phyloP scores from a whole-genome alignment of 2,113 vertebrate genomes.

The Choloepus hoffmanni region DNA sequence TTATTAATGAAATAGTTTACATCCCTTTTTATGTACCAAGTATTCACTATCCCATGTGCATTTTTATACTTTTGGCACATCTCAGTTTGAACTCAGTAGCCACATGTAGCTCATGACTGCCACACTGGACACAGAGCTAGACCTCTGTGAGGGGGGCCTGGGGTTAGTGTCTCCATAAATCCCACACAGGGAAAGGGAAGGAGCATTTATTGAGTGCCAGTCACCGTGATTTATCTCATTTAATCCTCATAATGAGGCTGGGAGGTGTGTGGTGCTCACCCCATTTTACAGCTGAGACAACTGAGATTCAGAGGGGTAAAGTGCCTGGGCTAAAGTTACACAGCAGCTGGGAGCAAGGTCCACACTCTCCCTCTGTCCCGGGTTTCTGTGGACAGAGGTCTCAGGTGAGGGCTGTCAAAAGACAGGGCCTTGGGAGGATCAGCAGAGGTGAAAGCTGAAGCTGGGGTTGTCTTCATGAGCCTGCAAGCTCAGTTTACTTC shows the following conservation, averaged over 20 bases:
- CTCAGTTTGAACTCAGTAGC: neutral
- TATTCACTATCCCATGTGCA: neutral
- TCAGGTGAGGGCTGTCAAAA: neutral
- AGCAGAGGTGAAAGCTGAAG: too few relatives aligned
- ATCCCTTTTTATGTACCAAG: neutral
- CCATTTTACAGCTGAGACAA: neutral
- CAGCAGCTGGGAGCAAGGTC: neutral
- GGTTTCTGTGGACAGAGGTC: neutral
- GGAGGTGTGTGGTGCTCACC: neutral
- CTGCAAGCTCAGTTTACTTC: neutral
- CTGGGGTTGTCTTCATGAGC: neutral
- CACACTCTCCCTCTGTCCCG: neutral
- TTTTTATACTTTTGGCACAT: fast-evolving
- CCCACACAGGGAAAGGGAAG: neutral
- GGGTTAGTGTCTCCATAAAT: too few relatives aligned
- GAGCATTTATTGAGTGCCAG: neutral
- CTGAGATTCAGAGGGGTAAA: neutral
- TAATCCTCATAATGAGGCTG: neutral
- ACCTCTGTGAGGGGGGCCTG: neutral
- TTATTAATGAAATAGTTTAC: neutral
- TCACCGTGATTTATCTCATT: neutral
- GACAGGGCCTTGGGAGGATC: neutral
- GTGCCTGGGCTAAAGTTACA: neutral
- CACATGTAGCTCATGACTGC: fast-evolving
- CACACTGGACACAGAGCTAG: neutral